These are phyloP conservation scores for Clarias pachynema DNA, from an alignment of 2,797 vertebrate species.

Conservation along the genomic window DNA sequence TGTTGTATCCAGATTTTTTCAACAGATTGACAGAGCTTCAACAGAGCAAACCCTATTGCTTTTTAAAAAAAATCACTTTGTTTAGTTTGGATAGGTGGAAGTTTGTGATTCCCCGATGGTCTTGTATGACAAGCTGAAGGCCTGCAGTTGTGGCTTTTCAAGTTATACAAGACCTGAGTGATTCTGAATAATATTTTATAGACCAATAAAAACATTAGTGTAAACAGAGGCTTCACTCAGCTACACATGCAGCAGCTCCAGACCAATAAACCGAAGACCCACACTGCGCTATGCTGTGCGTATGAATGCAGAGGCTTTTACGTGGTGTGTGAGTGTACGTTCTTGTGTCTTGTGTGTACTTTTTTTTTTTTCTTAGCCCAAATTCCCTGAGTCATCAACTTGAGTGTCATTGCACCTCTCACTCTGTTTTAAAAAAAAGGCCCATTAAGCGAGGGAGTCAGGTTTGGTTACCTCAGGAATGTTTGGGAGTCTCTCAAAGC, in stretches of 20 bases:
- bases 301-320: slow-evolving; percentile 31
- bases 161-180: slow-evolving; percentile 72
- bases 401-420: slow-evolving; percentile 59
- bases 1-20: background rate
- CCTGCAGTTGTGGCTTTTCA: slow-evolving; percentile 76
- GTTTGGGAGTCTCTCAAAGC: slow-evolving; percentile 44
- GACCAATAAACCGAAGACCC: slow-evolving; percentile 68
- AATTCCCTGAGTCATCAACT: slow-evolving; percentile 63
- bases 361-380: slow-evolving; percentile 38
- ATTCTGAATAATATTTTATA: slow-evolving; percentile 77
- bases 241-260: slow-evolving; percentile 68
- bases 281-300: slow-evolving; percentile 59
- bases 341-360: background rate
- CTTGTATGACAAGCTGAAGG: slow-evolving; percentile 71
- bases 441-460: slow-evolving; percentile 41
- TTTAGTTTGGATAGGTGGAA: slow-evolving; percentile 38
- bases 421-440: slow-evolving; percentile 46
- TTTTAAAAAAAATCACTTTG: slow-evolving; percentile 37
- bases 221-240: slow-evolving; percentile 75
- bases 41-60: slow-evolving; percentile 13
- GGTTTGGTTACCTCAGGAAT: slow-evolving; percentile 50
- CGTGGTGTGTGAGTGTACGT: slow-evolving; percentile 19
- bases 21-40: background rate
- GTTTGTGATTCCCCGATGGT: slow-evolving; percentile 62
- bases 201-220: slow-evolving; percentile 76